Evolutionary conservation across 2,113 vertebrate genomes (phyloP), one percentile per base, ranked within the genome.

Genomic region (pig (Sus scrofa)): DNA sequence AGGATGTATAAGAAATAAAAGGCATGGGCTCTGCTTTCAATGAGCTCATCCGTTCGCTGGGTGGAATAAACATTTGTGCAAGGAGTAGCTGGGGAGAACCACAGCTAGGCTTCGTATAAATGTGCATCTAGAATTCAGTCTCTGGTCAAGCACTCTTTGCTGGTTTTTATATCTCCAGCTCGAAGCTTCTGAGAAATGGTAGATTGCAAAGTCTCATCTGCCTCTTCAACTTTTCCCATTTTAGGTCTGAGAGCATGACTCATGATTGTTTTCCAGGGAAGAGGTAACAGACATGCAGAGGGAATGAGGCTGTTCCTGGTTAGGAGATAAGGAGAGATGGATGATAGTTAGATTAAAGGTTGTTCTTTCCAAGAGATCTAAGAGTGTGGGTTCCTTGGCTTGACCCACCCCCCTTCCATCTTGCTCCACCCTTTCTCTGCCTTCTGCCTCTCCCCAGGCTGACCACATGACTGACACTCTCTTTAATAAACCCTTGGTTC

Each of bases 1-100:
- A 93, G 19, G n/a, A 78, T 86, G 70, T 83, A 12, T 82, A 77
- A 89, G 84, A 88, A 94, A 65, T 52, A 56, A 85, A 96, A 94
- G 18, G 20, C 9, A 27, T 1, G 3, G 3, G 54, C 13, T 94
- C 85, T 92, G 83, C 74, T 91, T 86, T 86, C 78, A 58, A 86
- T 62, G 91, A 78, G 60, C 84, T 91, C 37, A 63, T 71, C 9
- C 30, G 44, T 70, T 78, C 63, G 22, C 32, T 56, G 24, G 10
- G 1, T 65, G 81, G 75, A 77, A 54, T 67, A 92, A 75, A 92
- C 37, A 81, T 94, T 87, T 87, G 13, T 27, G 12, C 3, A 44
- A 81, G 60, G 30, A 82, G 19, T 20, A 90, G 65, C 34, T 44
- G 30, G 67, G 85, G 75, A 34, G 32, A 54, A 18, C 10, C 18